Percentiles rank a stretch among this genome's conserved stretches.
phyloP scores from a whole-genome alignment of 2,113 vertebrate genomes.

The Amblyopsis rosae region DNA sequence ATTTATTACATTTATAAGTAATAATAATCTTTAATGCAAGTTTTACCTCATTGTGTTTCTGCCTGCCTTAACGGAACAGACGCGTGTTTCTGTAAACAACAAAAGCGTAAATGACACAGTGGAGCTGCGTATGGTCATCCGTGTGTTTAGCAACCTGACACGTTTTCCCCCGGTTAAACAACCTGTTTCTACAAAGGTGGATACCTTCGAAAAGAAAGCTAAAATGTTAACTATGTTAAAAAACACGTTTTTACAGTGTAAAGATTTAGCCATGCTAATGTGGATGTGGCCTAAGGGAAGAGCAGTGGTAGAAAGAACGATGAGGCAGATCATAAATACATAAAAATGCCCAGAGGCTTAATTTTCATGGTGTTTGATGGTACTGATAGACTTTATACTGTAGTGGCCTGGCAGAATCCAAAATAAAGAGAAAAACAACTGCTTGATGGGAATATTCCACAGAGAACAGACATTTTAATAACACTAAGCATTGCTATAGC shows the following conservation, averaged over 20 bases:
- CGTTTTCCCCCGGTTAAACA: no score
- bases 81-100: no score
- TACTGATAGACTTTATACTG: constrained; percentile 51
- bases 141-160: no score
- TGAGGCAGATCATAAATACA: constrained; percentile 52
- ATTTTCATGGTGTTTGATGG: constrained; percentile 45
- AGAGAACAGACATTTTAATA: constrained; percentile 28
- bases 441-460: constrained; percentile 6
- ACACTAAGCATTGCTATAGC: constrained; percentile 19
- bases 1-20: no score
- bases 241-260: background rate
- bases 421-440: constrained; percentile 4
- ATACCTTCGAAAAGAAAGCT: no score
- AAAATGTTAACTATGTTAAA: no score
- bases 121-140: no score
- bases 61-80: no score
- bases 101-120: no score
- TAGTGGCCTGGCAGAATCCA: constrained; percentile 13
- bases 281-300: background rate
- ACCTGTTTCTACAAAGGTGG: no score
- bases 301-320: constrained; percentile 11
- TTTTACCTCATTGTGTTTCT: no score
- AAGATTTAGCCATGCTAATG: background rate
- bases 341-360: constrained; percentile 38
- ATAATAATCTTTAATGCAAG: no score